A percentile compares a stretch with the other conserved stretches of the same genome.
Evolutionary conservation across 1,140 invertebrate species (phyloP).

Genomic region (Drosophila parabipectinata): DNA sequence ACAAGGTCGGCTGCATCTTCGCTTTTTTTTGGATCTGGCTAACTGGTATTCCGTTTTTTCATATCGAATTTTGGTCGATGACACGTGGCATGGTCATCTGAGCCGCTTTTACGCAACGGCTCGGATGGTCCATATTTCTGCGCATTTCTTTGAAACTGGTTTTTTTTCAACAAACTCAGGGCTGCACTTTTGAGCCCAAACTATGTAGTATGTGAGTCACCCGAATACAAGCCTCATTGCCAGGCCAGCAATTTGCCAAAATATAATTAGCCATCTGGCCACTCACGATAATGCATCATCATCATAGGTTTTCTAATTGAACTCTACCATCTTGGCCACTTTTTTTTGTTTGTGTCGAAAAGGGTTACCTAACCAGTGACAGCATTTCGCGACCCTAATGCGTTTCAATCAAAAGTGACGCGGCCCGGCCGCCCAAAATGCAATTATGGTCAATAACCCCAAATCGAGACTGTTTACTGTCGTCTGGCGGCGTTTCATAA

Average conservation of each 20-base stretch:
- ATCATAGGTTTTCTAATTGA: background rate
- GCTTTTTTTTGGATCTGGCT: conserved; percentile 42
- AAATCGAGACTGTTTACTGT: conserved; percentile 28
- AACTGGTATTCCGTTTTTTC: conserved; percentile 61
- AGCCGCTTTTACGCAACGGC: conserved; percentile 52
- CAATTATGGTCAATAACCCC: conserved; percentile 80
- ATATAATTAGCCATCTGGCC: background rate
- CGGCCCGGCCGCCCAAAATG: conserved; percentile 33
- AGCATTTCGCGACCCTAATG: conserved; percentile 19
- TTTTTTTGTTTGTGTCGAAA: too few relatives aligned
- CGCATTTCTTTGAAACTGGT: conserved; percentile 49
- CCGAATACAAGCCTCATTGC: conserved; percentile 3
- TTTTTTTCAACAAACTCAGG: conserved; percentile 29
- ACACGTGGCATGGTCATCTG: conserved; percentile 51
- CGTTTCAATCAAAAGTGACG: conserved; percentile 36
- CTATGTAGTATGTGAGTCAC: conserved; percentile 15
- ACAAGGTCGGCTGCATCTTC: conserved; percentile 80
- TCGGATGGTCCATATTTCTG: conserved; percentile 32
- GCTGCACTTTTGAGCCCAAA: conserved; percentile 26
- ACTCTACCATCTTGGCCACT: background rate
- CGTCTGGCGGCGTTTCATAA: conserved; percentile 50
- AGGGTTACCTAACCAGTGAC: conserved; percentile 33
- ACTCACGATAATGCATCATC: too few relatives aligned
- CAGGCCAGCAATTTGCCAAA: conserved; percentile 15
- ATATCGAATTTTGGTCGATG: conserved; percentile 24